phyloP scores from a whole-genome alignment of 1,140 invertebrate species.

The Reticulitermes speratus region DNA sequence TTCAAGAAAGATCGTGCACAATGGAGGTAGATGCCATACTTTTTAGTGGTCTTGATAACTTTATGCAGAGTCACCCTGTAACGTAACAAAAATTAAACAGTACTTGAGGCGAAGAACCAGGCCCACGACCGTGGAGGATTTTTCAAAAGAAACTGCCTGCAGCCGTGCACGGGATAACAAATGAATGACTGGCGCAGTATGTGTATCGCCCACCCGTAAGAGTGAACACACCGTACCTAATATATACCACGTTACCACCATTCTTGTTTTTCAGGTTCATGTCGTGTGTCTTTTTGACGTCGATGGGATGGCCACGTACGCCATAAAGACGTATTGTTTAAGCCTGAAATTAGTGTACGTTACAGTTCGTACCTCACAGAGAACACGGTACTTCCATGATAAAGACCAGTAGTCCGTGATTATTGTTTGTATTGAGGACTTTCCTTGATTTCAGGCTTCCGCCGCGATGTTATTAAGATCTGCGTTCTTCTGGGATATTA shows the following conservation, averaged over 20 bases:
- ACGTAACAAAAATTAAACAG: background rate
- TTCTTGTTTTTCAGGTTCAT: background rate
- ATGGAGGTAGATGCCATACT: too few species aligned
- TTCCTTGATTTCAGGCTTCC: too few species aligned
- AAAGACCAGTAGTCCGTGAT: too few species aligned
- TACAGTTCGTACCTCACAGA: too few species aligned
- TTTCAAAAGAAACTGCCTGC: background rate
- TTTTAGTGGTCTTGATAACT: background rate
- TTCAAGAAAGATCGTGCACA: too few species aligned
- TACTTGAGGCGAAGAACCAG: background rate
- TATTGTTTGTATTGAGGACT: too few species aligned
- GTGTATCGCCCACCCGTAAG: background rate
- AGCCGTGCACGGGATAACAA: background rate
- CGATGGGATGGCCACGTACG: background rate
- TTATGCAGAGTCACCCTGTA: background rate
- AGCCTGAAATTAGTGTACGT: too few species aligned
- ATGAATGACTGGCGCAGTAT: background rate
- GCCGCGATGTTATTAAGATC: too few species aligned
- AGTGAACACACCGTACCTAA: background rate
- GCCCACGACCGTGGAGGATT: constrained; percentile 2
- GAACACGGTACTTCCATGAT: too few species aligned
- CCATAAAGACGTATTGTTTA: too few species aligned
- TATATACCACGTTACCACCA: background rate
- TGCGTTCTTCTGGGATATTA: too few species aligned
- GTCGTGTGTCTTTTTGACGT: background rate